Percentiles rank a stretch among this genome's conserved stretches.
Conservation (phyloP, 92 coral and sea anemone species). For the Porites lobata region DNA sequence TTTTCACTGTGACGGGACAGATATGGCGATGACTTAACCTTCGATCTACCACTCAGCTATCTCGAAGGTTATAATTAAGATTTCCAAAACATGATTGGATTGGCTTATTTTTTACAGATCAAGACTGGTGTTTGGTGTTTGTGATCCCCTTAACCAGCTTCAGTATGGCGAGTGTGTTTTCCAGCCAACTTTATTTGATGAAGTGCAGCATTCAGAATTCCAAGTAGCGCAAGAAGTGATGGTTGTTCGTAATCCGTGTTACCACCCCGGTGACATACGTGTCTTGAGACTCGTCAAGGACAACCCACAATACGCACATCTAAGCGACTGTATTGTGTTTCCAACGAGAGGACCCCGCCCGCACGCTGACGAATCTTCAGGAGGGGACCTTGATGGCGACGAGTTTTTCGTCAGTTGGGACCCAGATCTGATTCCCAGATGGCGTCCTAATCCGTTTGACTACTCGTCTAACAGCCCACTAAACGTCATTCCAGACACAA, state of each 20-base stretch:
- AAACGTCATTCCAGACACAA: slow-evolving; percentile 16
- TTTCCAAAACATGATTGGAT: not conserved
- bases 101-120: slow-evolving; percentile 39
- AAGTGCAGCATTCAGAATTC: slow-evolving; percentile 59
- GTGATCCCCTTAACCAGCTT: slow-evolving; percentile 89
- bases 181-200: slow-evolving; percentile 86
- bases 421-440: slow-evolving; percentile 76
- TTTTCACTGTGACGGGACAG: too few species aligned
- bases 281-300: slow-evolving; percentile 75
- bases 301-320: slow-evolving; percentile 71
- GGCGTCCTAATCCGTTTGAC: slow-evolving; percentile 77
- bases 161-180: slow-evolving; percentile 92
- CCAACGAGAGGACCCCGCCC: slow-evolving; percentile 90
- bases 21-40: too few species aligned
- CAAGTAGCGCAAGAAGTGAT: slow-evolving; percentile 61
- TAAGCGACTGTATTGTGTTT: slow-evolving; percentile 92
- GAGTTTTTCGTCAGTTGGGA: slow-evolving; percentile 98
- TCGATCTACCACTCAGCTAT: too few species aligned
- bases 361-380: slow-evolving; percentile 96
- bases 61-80: too few species aligned
- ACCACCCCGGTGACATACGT: slow-evolving; percentile 92
- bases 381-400: slow-evolving; percentile 93
- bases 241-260: slow-evolving; percentile 90
- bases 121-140: slow-evolving; percentile 91
- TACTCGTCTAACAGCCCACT: slow-evolving; percentile 70